Percentiles rank a stretch among this genome's conserved stretches.
phyloP scores from a whole-genome alignment of 2,113 vertebrate genomes.

The Vulpes lagopus region DNA sequence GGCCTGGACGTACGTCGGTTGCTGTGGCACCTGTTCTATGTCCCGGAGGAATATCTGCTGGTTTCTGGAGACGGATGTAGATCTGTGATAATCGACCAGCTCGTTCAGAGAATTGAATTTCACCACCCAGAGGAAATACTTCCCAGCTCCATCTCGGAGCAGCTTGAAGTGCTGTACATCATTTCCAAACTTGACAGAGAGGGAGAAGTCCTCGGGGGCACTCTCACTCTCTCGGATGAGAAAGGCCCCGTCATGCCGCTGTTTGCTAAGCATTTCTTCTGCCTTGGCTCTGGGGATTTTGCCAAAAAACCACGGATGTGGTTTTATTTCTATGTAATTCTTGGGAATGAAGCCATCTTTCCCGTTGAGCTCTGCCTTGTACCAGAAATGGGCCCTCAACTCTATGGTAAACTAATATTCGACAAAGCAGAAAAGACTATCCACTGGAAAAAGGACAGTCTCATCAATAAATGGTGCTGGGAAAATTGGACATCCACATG shows the following conservation, averaged over 20 bases:
- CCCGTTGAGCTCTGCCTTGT: conserved; percentile 98
- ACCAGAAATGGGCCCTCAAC: conserved; percentile 86
- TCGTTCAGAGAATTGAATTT: conserved; percentile 99
- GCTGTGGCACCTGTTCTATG: conserved; percentile 98
- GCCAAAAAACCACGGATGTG: too few species aligned
- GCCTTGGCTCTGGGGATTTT: too few species aligned
- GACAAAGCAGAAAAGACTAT: too few species aligned
- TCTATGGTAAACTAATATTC: too few species aligned
- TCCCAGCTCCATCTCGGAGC: conserved; percentile 97
- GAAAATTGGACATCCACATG: too few species aligned
- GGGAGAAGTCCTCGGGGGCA: too few species aligned
- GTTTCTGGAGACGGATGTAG: conserved; percentile 98
- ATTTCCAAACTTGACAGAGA: conserved; percentile 98
- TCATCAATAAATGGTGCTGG: too few species aligned
- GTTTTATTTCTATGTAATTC: conserved; percentile 99
- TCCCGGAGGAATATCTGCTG: conserved; percentile 99
- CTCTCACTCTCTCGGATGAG: too few species aligned
- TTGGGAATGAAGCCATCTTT: conserved; percentile 99
- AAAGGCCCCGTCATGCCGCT: too few species aligned
- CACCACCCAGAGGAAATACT: conserved; percentile 99
- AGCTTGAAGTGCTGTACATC: conserved; percentile 99
- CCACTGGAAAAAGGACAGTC: too few species aligned
- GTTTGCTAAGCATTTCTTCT: too few species aligned
- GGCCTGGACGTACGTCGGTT: conserved; percentile 96
- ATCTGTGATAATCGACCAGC: conserved; percentile 99